Conservation (phyloP, 2,888 invertebrate genomes). For the Hemicrepidius hirtus region DNA sequence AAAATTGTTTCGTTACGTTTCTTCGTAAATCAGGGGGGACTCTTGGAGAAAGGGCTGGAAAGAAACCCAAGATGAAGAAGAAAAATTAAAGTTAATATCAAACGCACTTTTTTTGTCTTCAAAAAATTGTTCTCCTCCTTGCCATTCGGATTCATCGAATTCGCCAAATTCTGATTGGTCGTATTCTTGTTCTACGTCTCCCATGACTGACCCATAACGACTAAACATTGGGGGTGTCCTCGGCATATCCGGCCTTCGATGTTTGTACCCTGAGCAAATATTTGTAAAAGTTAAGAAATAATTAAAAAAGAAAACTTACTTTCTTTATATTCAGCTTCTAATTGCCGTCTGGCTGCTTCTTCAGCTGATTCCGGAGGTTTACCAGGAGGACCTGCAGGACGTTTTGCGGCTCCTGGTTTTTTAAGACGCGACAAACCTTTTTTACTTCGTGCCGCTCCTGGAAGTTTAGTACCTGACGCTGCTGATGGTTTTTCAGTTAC, state of each 20-base stretch:
- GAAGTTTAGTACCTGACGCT: no score
- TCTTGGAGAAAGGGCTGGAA: conserved; percentile 35
- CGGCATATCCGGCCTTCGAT: conserved; percentile 53
- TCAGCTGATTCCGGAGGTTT: neutral
- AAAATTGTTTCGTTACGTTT: conserved; percentile 37
- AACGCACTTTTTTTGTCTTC: conserved; percentile 27
- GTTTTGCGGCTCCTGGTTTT: no score
- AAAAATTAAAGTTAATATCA: no score
- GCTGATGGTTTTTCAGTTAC: no score
- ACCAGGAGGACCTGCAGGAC: neutral
- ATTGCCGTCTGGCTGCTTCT: neutral
- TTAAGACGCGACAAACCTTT: no score
- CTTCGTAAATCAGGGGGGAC: conserved; percentile 23
- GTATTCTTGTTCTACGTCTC: conserved; percentile 42
- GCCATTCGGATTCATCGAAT: conserved; percentile 50
- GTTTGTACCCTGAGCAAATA: conserved; percentile 42
- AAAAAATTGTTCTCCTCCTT: conserved; percentile 48
- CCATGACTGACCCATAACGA: conserved; percentile 39
- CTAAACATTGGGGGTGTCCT: conserved; percentile 61
- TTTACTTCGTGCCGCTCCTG: no score
- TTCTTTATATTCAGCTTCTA: conserved; percentile 22
- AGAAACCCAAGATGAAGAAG: no score
- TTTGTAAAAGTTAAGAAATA: conserved; percentile 15
- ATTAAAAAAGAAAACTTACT: conserved; percentile 12
- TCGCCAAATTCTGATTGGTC: conserved; percentile 55